Evolutionary conservation across 2,888 invertebrate species (phyloP), one percentile per base, ranked within the genome.

Genomic region (Orchesellides sinensis): DNA sequence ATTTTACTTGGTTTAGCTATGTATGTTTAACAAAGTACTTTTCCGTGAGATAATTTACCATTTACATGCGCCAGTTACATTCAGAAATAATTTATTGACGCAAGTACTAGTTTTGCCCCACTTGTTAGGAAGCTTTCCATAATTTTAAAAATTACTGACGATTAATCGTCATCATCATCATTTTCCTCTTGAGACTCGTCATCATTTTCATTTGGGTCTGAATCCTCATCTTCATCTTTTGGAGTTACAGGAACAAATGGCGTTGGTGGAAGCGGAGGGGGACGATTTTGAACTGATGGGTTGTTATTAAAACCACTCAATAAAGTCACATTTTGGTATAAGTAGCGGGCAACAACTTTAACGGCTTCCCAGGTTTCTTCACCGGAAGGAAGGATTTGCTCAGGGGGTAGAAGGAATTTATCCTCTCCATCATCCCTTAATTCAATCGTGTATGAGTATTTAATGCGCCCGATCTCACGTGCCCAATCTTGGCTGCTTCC

Each of bases 291-390:
- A 52, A 5, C 29, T 0, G 61, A 45, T 27, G 59, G 40, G n/a
- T 49, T 25, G 27, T 56, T 59, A 19, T 56, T 29, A 29, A 61
- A 56, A n/a, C 19, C 27, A 17, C 61, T 63, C 10, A 61, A 40
- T 0, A 69, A 21, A 1, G 68, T 21, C 6, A 45, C n/a, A 17
- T n/a, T 78, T 5, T 61, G 49, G 17, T 61, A 25, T 8, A 84
- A 56, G n/a, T 79, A 66, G 2, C 84, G 52, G 0, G 85, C 87
- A 8, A 87, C 75, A 8, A 86, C 85, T 84, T 87, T 85, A 0
- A 87, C 56, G 0, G 85, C 86, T 56, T 80, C 86, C 85, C 85
- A 88, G n/a, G 84, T 85, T 74, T 87, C 87, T 49, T 86, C 84
- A 19, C 83, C 80, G 23, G 85, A 84, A n/a, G 85, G 85, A 14